These are phyloP conservation scores for Glaucomys volans DNA, from an alignment of 2,113 vertebrate species.

Conservation along the genomic window DNA sequence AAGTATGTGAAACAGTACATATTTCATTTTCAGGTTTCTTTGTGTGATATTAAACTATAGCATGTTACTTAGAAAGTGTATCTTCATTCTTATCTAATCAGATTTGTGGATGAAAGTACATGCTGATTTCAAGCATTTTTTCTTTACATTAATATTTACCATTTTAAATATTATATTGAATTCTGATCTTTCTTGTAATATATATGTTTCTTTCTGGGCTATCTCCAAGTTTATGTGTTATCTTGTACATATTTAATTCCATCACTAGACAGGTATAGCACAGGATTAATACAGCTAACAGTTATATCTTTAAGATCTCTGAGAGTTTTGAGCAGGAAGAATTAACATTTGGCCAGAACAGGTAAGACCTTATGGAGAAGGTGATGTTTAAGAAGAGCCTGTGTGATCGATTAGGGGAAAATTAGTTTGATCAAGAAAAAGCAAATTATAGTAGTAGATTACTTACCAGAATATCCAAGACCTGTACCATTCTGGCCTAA, in stretches of 20 bases:
- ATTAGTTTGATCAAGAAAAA: neutral
- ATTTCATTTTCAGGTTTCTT: constrained; percentile 25
- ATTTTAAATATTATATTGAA: constrained; percentile 8
- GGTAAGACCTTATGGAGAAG: neutral
- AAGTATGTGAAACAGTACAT: neutral
- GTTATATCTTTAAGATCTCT: neutral
- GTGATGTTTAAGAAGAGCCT: constrained; percentile 40
- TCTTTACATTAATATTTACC: neutral
- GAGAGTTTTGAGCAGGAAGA: neutral
- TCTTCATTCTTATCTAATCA: neutral
- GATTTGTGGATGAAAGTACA: neutral
- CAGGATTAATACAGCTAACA: neutral
- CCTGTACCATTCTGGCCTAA: neutral
- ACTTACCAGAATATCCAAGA: neutral
- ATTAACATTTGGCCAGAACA: neutral
- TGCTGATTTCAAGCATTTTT: neutral
- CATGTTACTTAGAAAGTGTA: neutral
- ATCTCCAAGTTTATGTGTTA: neutral
- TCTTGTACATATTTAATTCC: neutral
- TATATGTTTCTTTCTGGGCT: constrained; percentile 4
- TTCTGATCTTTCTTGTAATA: constrained; percentile 11
- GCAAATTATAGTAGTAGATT: neutral
- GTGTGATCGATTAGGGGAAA: neutral
- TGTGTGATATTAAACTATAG: constrained; percentile 33
- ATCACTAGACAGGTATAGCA: neutral